Evolutionary conservation across 2,797 vertebrate species (phyloP), one percentile per base, ranked within the genome.

Genomic region (Malurus leucopterus): DNA sequence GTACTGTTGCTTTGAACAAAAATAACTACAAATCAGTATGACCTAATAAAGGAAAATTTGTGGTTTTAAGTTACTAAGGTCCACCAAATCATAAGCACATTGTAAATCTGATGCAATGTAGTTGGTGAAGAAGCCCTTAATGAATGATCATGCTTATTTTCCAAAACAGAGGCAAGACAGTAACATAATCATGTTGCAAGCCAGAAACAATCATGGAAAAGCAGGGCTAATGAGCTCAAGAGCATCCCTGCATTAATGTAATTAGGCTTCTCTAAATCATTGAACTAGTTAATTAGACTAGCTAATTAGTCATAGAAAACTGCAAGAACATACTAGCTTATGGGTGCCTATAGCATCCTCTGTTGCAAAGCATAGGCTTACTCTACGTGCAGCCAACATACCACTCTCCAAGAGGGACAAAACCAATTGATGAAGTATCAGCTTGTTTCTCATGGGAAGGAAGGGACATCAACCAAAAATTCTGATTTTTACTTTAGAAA

Each of bases 321-420:
- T 58, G 43, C 58, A 79, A 51, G 34, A 84, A 73, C 61, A 64
- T 47, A 50, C 8, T 68, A 92, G 38, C 43, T 86, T 53, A 81
- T 14, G 41, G 73, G 30, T 87, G 76, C 78, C 79, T 87, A 81
- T 7, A 72, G 89, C 72, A 90, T 62, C 62, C 46, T 53, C 54
- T 51, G 59, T 82, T 64, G 72, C 75, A 88, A 40, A 92, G 78
- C 69, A 74, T 0, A 90, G 47, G 50, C 58, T 85, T 89, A 91
- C 19, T 88, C 64, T 61, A 86, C 8, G 32, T 64, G 57, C 65
- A 93, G 84, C 82, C 86, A 85, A 92, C 91, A 64, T 80, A 91
- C 69, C 86, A 87, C 84, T 90, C 87, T 90, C 65, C 87, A 90
- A 92, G 82, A 87, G 89, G 79, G 54, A 84, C 46, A 92, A 85